Evolutionary conservation across 2,797 vertebrate species (phyloP).

Genomic region (Chaetophractus vellerosus): DNA sequence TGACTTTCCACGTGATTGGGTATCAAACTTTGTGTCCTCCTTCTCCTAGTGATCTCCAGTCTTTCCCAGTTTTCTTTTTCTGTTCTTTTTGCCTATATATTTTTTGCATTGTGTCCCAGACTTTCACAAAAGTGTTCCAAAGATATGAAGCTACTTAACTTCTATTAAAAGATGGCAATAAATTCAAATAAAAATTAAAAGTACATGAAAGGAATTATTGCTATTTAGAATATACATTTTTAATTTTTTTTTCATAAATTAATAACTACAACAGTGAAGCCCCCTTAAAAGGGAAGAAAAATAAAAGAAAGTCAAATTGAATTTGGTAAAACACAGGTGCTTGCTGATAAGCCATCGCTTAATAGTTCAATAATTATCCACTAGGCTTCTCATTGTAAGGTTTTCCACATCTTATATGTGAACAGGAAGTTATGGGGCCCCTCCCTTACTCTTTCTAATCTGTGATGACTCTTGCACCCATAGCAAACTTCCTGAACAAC

Average conservation of each 20-base stretch:
- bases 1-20: background rate
- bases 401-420: background rate
- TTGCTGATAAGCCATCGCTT: background rate
- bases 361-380: conserved; percentile 58
- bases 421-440: background rate
- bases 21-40: background rate
- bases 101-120: background rate
- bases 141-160: background rate
- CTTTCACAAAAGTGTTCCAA: conserved; percentile 11
- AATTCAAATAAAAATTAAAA: conserved; percentile 33
- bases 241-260: background rate
- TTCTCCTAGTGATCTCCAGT: background rate
- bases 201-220: conserved; percentile 7
- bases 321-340: conserved; percentile 6
- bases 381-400: background rate
- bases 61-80: background rate
- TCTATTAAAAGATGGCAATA: conserved; percentile 42
- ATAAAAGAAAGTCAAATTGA: background rate
- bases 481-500: background rate
- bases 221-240: background rate
- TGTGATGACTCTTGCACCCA: background rate
- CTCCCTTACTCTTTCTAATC: background rate
- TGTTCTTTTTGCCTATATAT: background rate
- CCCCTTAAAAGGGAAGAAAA: background rate
- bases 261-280: conserved; percentile 18